Percentiles rank a stretch among this genome's conserved stretches.
These are phyloP conservation scores for Eleutherodactylus coqui DNA, from an alignment of 2,797 vertebrate genomes.

Conservation along the genomic window DNA sequence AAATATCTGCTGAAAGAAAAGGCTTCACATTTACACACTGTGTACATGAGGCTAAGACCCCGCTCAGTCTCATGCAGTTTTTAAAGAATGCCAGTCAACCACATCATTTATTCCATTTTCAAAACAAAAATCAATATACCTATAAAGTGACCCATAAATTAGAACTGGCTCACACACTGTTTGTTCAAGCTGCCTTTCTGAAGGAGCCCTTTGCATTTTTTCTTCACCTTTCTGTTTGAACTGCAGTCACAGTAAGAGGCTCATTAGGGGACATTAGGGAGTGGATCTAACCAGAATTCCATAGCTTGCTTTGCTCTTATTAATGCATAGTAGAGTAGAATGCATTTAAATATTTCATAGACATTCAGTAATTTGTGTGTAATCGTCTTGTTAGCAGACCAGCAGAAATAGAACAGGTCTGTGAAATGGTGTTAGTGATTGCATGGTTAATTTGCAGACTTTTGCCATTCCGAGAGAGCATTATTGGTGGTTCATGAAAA, in stretches of 20 bases:
- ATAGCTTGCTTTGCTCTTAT: slow-evolving; percentile 91
- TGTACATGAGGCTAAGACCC: slow-evolving; percentile 67
- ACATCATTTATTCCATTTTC: slow-evolving; percentile 88
- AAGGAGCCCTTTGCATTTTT: slow-evolving; percentile 85
- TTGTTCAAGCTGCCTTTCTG: slow-evolving; percentile 87
- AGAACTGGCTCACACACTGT: slow-evolving; percentile 85
- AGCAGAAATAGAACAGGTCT: slow-evolving; percentile 84
- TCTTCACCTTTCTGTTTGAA: slow-evolving; percentile 91
- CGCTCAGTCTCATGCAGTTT: slow-evolving; percentile 75
- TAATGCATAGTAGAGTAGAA: slow-evolving; percentile 94
- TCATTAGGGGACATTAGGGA: slow-evolving; percentile 92
- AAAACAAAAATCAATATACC: slow-evolving; percentile 95
- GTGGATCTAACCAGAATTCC: slow-evolving; percentile 86
- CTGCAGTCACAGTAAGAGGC: slow-evolving; percentile 87
- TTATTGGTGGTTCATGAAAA: slow-evolving; percentile 78
- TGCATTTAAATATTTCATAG: slow-evolving; percentile 98
- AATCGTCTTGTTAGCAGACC: slow-evolving; percentile 93
- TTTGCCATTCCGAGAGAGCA: slow-evolving; percentile 78
- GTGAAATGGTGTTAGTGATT: slow-evolving; percentile 85
- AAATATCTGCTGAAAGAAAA: slow-evolving; percentile 74
- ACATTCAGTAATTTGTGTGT: slow-evolving; percentile 94
- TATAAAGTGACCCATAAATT: slow-evolving; percentile 91
- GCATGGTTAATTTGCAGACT: slow-evolving; percentile 84
- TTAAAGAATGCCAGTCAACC: slow-evolving; percentile 80
- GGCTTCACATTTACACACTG: slow-evolving; percentile 69